Evolutionary conservation across 2,113 vertebrate species (phyloP).

Genomic region (Cephalopterus ornatus): DNA sequence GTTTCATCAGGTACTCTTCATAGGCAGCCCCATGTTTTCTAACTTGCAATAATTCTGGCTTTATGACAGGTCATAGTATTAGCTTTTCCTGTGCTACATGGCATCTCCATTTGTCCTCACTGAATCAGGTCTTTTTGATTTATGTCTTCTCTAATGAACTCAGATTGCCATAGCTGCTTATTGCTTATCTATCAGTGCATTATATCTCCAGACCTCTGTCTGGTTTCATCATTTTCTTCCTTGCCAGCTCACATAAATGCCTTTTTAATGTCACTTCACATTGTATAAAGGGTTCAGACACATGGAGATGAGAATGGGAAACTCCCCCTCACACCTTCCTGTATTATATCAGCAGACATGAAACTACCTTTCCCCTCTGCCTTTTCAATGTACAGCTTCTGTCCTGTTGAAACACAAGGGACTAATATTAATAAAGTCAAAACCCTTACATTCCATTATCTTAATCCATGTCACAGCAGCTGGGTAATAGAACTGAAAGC

Average conservation of each 20-base stretch:
- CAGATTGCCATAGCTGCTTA: background rate
- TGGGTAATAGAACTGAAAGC: background rate
- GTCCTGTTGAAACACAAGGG: background rate
- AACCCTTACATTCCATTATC: background rate
- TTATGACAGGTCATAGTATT: background rate
- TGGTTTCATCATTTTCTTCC: background rate
- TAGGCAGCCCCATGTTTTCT: background rate
- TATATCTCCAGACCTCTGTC: background rate
- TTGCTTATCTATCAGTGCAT: background rate
- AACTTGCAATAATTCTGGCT: background rate
- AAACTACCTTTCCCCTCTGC: background rate
- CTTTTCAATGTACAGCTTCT: background rate
- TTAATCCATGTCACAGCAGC: background rate
- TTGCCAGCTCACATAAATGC: background rate
- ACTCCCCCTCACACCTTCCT: background rate
- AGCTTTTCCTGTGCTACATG: background rate
- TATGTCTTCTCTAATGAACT: background rate
- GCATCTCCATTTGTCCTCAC: background rate
- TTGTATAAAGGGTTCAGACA: background rate
- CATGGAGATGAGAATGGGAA: background rate
- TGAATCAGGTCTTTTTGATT: background rate
- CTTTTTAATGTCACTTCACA: background rate
- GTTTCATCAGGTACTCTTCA: background rate
- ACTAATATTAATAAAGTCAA: background rate
- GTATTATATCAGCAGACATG: background rate